Evolutionary conservation across 2,113 vertebrate species (phyloP), one percentile per base, ranked within the genome.

Genomic region (Melospiza melodia): DNA sequence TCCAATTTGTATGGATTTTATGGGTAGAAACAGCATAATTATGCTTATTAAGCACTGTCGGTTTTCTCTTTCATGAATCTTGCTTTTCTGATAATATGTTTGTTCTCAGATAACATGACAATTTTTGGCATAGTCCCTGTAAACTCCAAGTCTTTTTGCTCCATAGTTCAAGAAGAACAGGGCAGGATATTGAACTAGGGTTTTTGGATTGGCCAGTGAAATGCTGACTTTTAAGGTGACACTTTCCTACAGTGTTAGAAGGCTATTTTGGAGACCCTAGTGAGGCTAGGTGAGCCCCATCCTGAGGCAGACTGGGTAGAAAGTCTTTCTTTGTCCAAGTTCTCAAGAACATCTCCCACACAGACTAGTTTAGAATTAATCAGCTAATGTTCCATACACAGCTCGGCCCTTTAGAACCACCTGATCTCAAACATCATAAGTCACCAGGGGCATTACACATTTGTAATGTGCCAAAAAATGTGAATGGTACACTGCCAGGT

Each of bases 371-470:
- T 58, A 84, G 85, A 73, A 39, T 55, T 44, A 25, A 52, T 80
- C 68, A 65, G 4, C 10, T 80, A 12, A 18, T 21, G 6, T 55
- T 76, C 3, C 0, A 2, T 43, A 65, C 30, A 35, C 11, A 69
- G 20, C 16, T 49, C 33, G 3, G 3, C 11, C 19, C 10, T n/a
- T 63, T 43, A 17, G 21, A 80, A 73, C 39, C 8, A 65, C 14
- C 19, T 62, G 12, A 28, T 74, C 15, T 80, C 46, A 61, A 22
- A 3, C 30, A 3, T 57, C 3, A 2, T 43, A 76, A 35, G 6
- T 28, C 17, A 58, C 24, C 2, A 33, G 14, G 20, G 7, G 2
- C 2, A 55, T 63, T 76, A 31, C 5, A 81, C 0, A 1, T 20
- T 33, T 14, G 3, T 13, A 46, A 28, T 21, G 14, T 33, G 4